Percentiles rank a stretch among this genome's conserved stretches.
phyloP scores from a whole-genome alignment of 2,113 vertebrate genomes.

The Scomber scombrus region DNA sequence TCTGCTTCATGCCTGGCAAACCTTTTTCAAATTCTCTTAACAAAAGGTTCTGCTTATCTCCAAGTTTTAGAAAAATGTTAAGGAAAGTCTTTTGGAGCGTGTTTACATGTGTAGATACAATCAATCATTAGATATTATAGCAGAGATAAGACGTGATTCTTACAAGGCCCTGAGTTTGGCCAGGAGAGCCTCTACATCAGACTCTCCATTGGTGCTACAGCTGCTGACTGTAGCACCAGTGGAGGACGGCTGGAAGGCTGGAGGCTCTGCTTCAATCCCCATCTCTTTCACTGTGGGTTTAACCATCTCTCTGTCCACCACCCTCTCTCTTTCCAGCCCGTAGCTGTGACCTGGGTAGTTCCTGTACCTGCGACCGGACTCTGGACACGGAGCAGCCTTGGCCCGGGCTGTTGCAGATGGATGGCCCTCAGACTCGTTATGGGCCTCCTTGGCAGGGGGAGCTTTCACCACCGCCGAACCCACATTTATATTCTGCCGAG shows the following conservation, averaged over 20 bases:
- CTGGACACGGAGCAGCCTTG: slow-evolving; percentile 47
- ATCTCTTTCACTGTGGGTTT: slow-evolving; percentile 62
- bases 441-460: slow-evolving; percentile 87
- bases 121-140: background rate
- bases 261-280: slow-evolving; percentile 28
- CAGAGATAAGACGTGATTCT: slow-evolving; percentile 32
- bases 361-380: slow-evolving; percentile 52
- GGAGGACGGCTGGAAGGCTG: slow-evolving; percentile 30
- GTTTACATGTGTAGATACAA: background rate
- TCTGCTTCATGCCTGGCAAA: background rate
- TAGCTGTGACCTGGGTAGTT: slow-evolving; percentile 40
- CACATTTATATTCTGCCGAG: slow-evolving; percentile 87
- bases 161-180: slow-evolving; percentile 93
- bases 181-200: slow-evolving; percentile 94
- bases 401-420: slow-evolving; percentile 72
- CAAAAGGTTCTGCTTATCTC: slow-evolving; percentile 5
- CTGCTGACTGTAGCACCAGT: slow-evolving; percentile 34
- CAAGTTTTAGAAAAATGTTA: background rate
- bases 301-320: slow-evolving; percentile 63
- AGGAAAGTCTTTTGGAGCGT: background rate
- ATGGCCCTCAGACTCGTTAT: slow-evolving; percentile 86
- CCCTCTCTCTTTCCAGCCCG: slow-evolving; percentile 62
- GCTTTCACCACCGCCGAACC: slow-evolving; percentile 82
- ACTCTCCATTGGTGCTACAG: slow-evolving; percentile 60
- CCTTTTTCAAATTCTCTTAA: background rate